Evolutionary conservation across 2,797 vertebrate genomes (phyloP).

Genomic region (Tokudaia muenninki): DNA sequence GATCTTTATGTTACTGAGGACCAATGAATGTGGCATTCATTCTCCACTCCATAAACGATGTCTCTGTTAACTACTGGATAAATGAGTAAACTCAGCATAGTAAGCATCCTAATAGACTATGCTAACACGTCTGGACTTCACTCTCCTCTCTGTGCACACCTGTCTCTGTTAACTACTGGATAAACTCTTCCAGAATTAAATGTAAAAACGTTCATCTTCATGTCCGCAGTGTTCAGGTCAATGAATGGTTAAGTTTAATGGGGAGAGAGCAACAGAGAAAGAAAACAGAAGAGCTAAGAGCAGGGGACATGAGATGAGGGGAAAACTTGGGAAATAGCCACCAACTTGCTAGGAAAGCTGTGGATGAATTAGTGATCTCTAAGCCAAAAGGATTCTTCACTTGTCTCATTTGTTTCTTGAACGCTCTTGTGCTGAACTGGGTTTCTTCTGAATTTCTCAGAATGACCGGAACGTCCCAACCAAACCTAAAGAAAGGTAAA

Average conservation of each 20-base stretch:
- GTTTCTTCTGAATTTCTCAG: slow-evolving; percentile 94
- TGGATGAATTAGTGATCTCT: slow-evolving; percentile 88
- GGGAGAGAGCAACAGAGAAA: slow-evolving; percentile 57
- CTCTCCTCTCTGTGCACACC: not conserved
- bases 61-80: not conserved
- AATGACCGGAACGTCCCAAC: slow-evolving; percentile 96
- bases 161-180: not conserved
- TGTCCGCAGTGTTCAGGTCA: not conserved
- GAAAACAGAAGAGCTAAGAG: slow-evolving; percentile 41
- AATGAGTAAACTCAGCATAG: not conserved
- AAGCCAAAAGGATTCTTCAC: slow-evolving; percentile 96
- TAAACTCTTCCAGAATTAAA: not conserved
- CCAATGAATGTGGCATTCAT: not conserved
- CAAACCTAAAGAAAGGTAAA: slow-evolving; percentile 91
- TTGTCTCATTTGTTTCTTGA: slow-evolving; percentile 95
- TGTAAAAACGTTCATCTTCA: not conserved
- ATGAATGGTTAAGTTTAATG: slow-evolving; percentile 1
- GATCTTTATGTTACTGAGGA: not conserved
- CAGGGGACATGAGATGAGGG: not conserved
- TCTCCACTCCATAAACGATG: not conserved
- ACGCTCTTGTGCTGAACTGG: slow-evolving; percentile 88
- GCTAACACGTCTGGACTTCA: not conserved
- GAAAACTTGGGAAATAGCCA: slow-evolving; percentile 60
- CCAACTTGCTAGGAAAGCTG: slow-evolving; percentile 92
- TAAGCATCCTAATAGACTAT: not conserved